phyloP scores from a whole-genome alignment of 2,113 vertebrate species.

The Sarotherodon lohbergeri region DNA sequence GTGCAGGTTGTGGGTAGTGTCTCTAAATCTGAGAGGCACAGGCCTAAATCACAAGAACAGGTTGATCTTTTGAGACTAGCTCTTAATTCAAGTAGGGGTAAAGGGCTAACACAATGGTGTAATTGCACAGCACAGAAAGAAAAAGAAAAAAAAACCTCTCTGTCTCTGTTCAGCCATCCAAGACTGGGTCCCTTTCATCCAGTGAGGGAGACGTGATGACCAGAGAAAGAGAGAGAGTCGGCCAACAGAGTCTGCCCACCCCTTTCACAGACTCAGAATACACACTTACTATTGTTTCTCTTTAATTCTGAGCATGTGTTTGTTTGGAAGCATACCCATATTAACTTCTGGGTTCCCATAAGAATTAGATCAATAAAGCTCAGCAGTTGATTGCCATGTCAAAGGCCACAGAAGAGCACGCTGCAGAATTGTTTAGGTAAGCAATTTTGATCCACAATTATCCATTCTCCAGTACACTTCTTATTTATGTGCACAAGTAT shows the following conservation, averaged over 20 bases:
- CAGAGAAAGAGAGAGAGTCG: background rate
- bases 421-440: background rate
- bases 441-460: conserved; percentile 10
- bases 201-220: conserved; percentile 27
- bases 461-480: background rate
- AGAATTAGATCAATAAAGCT: background rate
- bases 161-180: conserved; percentile 16
- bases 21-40: background rate
- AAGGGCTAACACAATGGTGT: conserved; percentile 26
- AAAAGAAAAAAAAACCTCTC: conserved; percentile 14
- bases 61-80: conserved; percentile 21
- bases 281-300: conserved; percentile 18
- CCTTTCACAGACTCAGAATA: conserved; percentile 41
- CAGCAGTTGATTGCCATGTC: background rate
- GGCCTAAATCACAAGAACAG: conserved; percentile 7
- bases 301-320: background rate
- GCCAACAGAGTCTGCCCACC: conserved; percentile 42
- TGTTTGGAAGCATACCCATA: background rate
- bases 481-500: background rate
- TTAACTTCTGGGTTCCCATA: background rate
- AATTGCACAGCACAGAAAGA: conserved; percentile 45
- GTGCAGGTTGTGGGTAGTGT: background rate
- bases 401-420: background rate
- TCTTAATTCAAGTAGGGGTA: conserved; percentile 37
- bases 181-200: conserved; percentile 53